Evolutionary conservation across 2,797 vertebrate genomes (phyloP), one percentile per base, ranked within the genome.

Genomic region (Labeo calbasu): DNA sequence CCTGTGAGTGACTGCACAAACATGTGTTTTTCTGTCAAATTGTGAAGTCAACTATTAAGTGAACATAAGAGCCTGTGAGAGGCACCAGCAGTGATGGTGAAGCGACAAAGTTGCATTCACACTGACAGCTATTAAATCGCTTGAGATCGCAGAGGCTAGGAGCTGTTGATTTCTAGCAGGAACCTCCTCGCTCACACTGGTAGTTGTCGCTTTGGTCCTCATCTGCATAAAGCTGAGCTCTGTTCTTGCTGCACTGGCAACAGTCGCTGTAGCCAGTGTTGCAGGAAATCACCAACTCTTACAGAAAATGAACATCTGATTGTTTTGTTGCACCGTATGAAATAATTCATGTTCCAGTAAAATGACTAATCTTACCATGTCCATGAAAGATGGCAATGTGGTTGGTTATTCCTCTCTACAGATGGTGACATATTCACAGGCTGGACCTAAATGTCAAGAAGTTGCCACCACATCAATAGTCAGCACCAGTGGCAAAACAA

Each of bases 401-500:
- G 12, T 73, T 73, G 40, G 76, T 19, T 48, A 63, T 36, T 63
- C n/a, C 23, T 48, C 68, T 43, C 32, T 57, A 72, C 55, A 82
- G 43, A 82, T 32, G 57, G 75, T 77, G 55, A 73, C 69, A 82
- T 48, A 82, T 73, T 63, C 43, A 32, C 36, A 81, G 51, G 5
- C 79, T 59, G 7, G 40, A 61, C 68, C 23, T 72, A 81, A 72
- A 81, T 72, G 25, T 72, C 79, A 72, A 72, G 70, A 32, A 63
- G 69, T n/a, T 63, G 17, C 80, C 69, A 61, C 7, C 23, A 21
- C 36, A 82, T 82, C 53, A 82, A 73, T 23, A 73, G 55, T 82
- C 79, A 63, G 57, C 19, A 81, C 40, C 68, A 36, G 40, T 81
- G 55, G 40, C 53, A 61, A 53, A 82, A 81, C 79, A 81, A 59